Percentiles rank a stretch among this genome's conserved stretches.
phyloP scores from a whole-genome alignment of 1,140 invertebrate species.

The Euglossa dilemma region DNA sequence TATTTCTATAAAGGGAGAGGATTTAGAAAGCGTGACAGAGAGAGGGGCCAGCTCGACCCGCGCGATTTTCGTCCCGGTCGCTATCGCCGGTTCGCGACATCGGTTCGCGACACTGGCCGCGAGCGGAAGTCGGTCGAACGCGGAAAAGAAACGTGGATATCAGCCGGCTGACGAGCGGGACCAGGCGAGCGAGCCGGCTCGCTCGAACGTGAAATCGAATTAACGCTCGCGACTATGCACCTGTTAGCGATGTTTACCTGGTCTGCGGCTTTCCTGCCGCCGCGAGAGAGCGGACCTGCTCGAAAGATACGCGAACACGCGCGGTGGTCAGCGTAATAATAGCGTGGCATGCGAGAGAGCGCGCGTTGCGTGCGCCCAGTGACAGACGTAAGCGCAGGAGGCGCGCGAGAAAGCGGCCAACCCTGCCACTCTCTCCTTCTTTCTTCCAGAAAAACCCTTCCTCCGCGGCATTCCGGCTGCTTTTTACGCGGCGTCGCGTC shows the following conservation, averaged over 20 bases:
- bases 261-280: conserved; percentile 36
- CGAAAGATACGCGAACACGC: conserved; percentile 49
- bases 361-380: conserved; percentile 77
- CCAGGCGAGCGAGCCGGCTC: not conserved
- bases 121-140: not conserved
- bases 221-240: conserved; percentile 14
- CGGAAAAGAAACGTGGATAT: not conserved
- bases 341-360: conserved; percentile 71
- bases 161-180: not conserved
- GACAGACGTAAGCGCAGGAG: conserved; percentile 79
- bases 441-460: too few species aligned
- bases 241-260: conserved; percentile 36
- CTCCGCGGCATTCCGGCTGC: too few species aligned
- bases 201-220: conserved; percentile 23
- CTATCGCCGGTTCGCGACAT: not conserved
- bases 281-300: not conserved
- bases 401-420: conserved; percentile 69
- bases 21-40: conserved; percentile 17
- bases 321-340: conserved; percentile 69
- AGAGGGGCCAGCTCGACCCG: not conserved
- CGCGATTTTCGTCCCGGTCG: not conserved
- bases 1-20: conserved; percentile 26
- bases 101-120: conserved; percentile 5
- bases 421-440: conserved; percentile 37
- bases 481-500: too few species aligned